Base-by-base conservation (phyloP, 2,113 vertebrate species). In the Thomomys bottae region DNA sequence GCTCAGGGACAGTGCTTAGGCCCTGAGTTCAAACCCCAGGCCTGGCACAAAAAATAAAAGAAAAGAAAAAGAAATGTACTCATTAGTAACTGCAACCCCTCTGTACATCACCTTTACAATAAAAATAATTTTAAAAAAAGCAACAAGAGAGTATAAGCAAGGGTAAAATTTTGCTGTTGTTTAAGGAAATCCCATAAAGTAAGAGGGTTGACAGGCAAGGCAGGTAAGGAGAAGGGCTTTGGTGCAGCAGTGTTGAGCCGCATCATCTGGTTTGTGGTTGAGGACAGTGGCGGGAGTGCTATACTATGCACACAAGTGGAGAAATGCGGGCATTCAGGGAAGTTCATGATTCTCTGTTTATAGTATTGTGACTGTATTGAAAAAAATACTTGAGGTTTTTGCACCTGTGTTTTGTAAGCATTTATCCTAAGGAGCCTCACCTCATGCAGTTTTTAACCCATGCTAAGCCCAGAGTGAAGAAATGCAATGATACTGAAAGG, bases 401-500 rank as follows among this genome's bases (percentile, higher is more conserved):
- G 28, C 38, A 30, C 87, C 67, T 86, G 45, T 77, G 63, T 70
- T 88, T 42, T 73, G 32, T 77, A 68, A 83, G 14, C 73, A 36
- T 84, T 63, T 84, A 68, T 81, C 70, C 6, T 26, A 70, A 75
- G 82, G 23, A 81, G 20, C 76, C 45, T 80, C 61, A 49, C 23
- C 34, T 59, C 61, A 75, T 77, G 28, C 12, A 81, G 40, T 87
- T 83, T 92, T 88, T n/a, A 90, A 66, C 3, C 20, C 24, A 36
- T 24, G 24, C 36, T 90, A 49, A 68, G 49, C 45, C 18, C 32
- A 82, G 32, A 73, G 21, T 49, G 34, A 70, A 88, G 36, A 89
- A 78, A 93, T 32, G 66, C 73, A 92, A 81, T 75, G 54, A 21
- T 82, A 34, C 70, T 45, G 34, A 88, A 88, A 87, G n/a, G 26